Base-by-base conservation (phyloP, 2,888 invertebrate genomes). In the Cataglyphis albicans region DNA sequence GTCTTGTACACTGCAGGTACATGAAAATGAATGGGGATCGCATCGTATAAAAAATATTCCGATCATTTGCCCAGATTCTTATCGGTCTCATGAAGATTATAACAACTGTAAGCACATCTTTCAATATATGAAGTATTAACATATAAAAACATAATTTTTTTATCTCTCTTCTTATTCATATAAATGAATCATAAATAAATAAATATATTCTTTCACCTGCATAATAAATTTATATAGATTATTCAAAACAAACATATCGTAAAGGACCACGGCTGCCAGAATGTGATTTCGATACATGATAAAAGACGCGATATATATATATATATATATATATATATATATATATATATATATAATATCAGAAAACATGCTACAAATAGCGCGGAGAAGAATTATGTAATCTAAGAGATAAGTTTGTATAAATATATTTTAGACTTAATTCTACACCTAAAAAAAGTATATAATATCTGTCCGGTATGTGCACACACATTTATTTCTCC, bases 231-330 rank as follows among this genome's bases (percentile, higher is more conserved):
- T 44, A 35, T 9, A 29, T 68, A 91, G 91, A 86, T 87, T 84
- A 84, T 38, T 86, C 87, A 48, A 89, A 86, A 81, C 81, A 68
- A 70, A 86, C 83, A 25, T 84, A 85, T 75, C 87, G 72, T 21
- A 88, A 87, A 29, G 91, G 88, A 82, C 93, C 93, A n/a, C 90
- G 90, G 6, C 76, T 92, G 32, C 93, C 92, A 10, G 76, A 86
- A 35, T 92, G 91, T 73, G 93, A 93, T 83, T 93, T 93, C 64
- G 92, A 92, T 41, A 91, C 90, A 81, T 91, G 88, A 90, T 76
- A 67, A 67, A 80, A 65, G 74, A 59, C 15, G 25, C 29, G 41
- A 68, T 44, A 12, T 52, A 41, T 29, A 67, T 61, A 32, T 32
- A 32, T 32, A 25, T 25, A 25, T 25, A 25, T 25, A 25, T 25